Conservation (phyloP, 2,113 vertebrate genomes). For the Holacanthus passer region DNA sequence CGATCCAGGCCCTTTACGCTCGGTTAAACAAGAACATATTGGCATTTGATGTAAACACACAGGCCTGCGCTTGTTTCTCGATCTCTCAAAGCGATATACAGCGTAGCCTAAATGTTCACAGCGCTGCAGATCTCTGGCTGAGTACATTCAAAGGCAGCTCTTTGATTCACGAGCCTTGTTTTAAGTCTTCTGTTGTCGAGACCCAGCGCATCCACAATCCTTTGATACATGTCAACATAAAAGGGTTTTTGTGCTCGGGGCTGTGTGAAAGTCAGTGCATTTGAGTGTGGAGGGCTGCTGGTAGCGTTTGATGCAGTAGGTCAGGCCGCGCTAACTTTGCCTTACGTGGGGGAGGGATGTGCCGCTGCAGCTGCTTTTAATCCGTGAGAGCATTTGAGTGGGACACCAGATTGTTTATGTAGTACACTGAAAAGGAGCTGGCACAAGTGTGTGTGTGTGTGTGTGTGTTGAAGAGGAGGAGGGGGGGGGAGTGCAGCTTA, state of each 20-base stretch:
- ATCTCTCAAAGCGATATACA: not conserved
- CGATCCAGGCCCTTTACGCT: not conserved
- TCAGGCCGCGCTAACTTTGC: conserved; percentile 46
- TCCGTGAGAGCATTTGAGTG: conserved; percentile 68
- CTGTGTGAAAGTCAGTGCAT: conserved; percentile 4
- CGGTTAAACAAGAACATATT: not conserved
- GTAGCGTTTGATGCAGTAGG: conserved; percentile 24
- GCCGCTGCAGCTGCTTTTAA: conserved; percentile 68
- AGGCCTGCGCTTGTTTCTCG: not conserved
- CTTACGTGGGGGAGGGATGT: conserved; percentile 31
- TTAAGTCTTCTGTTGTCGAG: conserved; percentile 9
- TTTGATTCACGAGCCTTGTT: not conserved
- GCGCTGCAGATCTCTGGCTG: too few relatives aligned
- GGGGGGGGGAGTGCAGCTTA: conserved; percentile 32
- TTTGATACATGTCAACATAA: conserved; percentile 30
- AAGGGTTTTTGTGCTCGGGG: conserved; percentile 24
- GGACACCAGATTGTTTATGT: conserved; percentile 67
- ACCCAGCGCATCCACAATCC: not conserved
- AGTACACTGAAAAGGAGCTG: conserved; percentile 54
- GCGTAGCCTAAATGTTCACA: not conserved
- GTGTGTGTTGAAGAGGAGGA: conserved; percentile 7
- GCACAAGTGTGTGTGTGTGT: conserved; percentile 37
- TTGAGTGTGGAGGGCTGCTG: not conserved
- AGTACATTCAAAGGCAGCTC: conserved; percentile 3
- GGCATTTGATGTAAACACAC: not conserved